phyloP scores from a whole-genome alignment of 1,140 invertebrate genomes.

The Brachionus manjavacas region DNA sequence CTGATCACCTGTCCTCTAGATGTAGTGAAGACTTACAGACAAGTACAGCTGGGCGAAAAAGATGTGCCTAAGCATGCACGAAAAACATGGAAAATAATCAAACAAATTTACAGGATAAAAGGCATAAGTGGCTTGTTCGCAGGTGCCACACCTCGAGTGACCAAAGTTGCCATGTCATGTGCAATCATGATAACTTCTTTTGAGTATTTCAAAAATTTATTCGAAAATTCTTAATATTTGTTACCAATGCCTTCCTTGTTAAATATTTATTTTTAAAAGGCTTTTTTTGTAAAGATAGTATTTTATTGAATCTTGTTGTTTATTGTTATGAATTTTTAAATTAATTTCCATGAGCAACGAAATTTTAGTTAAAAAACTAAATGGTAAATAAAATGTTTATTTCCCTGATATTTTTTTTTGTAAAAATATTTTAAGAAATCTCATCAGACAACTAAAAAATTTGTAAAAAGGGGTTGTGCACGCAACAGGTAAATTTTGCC shows the following conservation, averaged over 20 bases:
- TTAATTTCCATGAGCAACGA: background rate
- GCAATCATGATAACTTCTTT: conserved; percentile 42
- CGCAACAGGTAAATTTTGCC: no score
- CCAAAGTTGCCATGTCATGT: conserved; percentile 41
- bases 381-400: background rate
- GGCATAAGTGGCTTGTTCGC: conserved; percentile 29
- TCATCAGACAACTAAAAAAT: no score
- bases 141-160: conserved; percentile 35
- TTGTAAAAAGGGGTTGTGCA: no score
- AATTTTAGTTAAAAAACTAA: background rate
- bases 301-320: background rate
- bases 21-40: conserved; percentile 41
- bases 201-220: conserved; percentile 41
- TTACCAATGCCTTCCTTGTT: background rate
- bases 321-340: background rate
- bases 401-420: background rate
- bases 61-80: background rate
- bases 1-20: conserved; percentile 29
- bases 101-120: background rate
- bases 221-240: background rate
- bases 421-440: background rate
- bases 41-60: conserved; percentile 37
- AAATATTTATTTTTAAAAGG: background rate
- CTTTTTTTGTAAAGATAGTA: background rate
- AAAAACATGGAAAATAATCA: background rate